These are phyloP conservation scores for Metopolophium dirhodum DNA, from an alignment of 1,140 invertebrate genomes.

Conservation along the genomic window DNA sequence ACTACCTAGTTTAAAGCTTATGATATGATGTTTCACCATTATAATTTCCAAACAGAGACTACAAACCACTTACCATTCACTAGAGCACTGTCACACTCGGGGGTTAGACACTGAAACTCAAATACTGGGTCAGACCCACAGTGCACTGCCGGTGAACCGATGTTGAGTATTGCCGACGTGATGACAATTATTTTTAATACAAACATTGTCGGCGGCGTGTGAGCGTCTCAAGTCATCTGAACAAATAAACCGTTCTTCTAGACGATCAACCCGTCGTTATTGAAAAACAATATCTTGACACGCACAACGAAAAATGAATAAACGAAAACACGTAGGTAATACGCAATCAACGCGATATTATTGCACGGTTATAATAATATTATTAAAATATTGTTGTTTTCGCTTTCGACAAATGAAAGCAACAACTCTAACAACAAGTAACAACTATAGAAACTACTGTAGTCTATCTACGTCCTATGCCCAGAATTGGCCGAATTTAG, in stretches of 20 bases:
- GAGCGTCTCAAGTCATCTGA: slow-evolving; percentile 1
- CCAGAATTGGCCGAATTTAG: neutral
- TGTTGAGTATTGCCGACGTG: neutral
- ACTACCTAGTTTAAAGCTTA: neutral
- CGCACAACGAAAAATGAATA: neutral
- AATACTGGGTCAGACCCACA: neutral
- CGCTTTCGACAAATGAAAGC: neutral
- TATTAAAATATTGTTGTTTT: neutral
- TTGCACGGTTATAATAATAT: neutral
- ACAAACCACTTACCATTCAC: neutral
- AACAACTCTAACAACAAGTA: neutral
- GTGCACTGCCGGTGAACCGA: neutral
- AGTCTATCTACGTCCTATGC: neutral
- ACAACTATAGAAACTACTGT: neutral
- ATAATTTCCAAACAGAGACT: neutral
- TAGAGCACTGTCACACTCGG: neutral
- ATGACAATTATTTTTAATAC: slow-evolving; percentile 40
- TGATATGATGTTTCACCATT: neutral
- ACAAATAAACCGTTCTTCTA: neutral
- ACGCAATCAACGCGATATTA: no score
- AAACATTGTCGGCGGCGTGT: neutral
- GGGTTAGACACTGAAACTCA: neutral
- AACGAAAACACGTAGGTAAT: neutral
- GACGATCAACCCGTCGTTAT: neutral
- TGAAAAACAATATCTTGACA: neutral